Conservation (phyloP, 2,888 invertebrate species). For the Leucophora obtusa region DNA sequence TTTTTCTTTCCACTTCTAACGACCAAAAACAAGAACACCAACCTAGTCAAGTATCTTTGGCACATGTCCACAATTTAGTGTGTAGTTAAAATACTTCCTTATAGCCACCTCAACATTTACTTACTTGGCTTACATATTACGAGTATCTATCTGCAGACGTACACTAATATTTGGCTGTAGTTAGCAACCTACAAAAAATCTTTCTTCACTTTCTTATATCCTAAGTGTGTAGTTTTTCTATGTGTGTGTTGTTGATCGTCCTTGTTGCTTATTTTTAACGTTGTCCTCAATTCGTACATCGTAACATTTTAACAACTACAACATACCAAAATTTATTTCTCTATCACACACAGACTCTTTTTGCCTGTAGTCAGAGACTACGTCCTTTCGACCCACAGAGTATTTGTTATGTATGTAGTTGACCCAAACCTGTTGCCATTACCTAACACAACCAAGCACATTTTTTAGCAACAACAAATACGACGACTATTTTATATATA, state of each 20-base stretch:
- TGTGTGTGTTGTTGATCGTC: constrained; percentile 27
- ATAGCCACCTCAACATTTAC: constrained; percentile 50
- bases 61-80: constrained; percentile 51
- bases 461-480: constrained; percentile 4
- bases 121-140: constrained; percentile 3
- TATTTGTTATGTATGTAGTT: constrained; percentile 14
- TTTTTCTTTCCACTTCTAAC: neutral
- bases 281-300: constrained; percentile 45
- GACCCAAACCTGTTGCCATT: constrained; percentile 64
- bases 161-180: constrained; percentile 39
- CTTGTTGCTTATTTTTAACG: constrained; percentile 41
- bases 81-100: constrained; percentile 50
- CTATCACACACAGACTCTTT: neutral
- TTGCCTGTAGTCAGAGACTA: neutral
- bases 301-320: constrained; percentile 42
- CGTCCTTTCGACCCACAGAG: constrained; percentile 13
- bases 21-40: constrained; percentile 8
- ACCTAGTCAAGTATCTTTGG: constrained; percentile 55
- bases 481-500: constrained; percentile 21
- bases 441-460: constrained; percentile 20
- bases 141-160: neutral
- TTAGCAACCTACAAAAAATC: constrained; percentile 18
- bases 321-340: constrained; percentile 29
- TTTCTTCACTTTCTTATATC: neutral
- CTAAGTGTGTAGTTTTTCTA: neutral